Evolutionary conservation across 2,888 invertebrate genomes (phyloP).

Genomic region (Nephrotoma guestfalica): DNA sequence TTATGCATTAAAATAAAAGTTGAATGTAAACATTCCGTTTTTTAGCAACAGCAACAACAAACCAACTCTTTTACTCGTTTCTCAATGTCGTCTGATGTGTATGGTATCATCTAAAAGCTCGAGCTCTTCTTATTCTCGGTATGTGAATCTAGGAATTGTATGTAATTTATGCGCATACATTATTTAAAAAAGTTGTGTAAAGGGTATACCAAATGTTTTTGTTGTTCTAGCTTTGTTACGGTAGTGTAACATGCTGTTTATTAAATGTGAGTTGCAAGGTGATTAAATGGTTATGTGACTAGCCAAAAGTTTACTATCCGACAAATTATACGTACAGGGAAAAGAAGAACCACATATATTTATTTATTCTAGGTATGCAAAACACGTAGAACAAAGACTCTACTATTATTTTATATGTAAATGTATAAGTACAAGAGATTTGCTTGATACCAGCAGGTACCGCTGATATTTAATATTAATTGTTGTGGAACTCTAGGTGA

Average conservation of each 20-base stretch:
- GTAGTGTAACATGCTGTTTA: neutral
- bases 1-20: neutral
- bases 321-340: neutral
- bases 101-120: neutral
- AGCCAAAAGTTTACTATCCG: neutral
- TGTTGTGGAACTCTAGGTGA: too few species aligned
- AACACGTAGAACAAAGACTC: neutral
- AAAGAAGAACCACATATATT: neutral
- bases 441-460: too few species aligned
- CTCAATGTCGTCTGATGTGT: neutral
- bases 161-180: neutral
- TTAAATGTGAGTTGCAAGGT: neutral
- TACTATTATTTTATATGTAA: too few species aligned
- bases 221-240: neutral
- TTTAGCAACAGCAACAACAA: neutral
- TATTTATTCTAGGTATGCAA: neutral
- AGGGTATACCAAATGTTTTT: neutral
- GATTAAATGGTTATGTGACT: neutral
- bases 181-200: neutral
- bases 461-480: too few species aligned
- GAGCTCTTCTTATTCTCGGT: neutral
- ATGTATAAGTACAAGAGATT: too few species aligned
- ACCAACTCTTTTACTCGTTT: neutral
- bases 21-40: neutral
- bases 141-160: neutral